A percentile compares a stretch with the other conserved stretches of the same genome.
Evolutionary conservation across 1,140 invertebrate genomes (phyloP).

Genomic region (Papilio polyxenes): DNA sequence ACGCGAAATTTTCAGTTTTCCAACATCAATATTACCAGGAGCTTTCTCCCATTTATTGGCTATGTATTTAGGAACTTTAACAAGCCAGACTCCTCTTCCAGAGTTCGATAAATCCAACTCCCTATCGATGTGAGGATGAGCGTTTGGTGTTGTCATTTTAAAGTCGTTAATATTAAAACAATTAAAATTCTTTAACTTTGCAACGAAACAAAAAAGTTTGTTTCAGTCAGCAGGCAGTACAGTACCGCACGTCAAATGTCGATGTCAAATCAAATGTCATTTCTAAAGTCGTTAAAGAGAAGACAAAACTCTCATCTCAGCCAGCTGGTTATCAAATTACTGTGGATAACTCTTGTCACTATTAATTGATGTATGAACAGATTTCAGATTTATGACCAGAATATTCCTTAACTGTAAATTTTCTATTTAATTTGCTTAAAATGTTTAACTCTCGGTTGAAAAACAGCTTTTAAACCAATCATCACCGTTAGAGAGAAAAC

Average conservation of each 20-base stretch:
- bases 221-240: not conserved
- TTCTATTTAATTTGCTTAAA: no score
- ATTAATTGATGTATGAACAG: no score
- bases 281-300: no score
- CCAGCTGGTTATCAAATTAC: no score
- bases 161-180: conserved; percentile 28
- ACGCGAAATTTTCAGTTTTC: conserved; percentile 82
- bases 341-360: no score
- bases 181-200: conserved; percentile 12
- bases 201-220: conserved; percentile 28
- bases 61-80: conserved; percentile 98
- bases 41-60: conserved; percentile 94
- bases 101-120: conserved; percentile 94
- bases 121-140: conserved; percentile 82
- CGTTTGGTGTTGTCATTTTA: conserved; percentile 60
- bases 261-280: not conserved
- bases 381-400: no score
- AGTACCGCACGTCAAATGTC: not conserved
- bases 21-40: conserved; percentile 83
- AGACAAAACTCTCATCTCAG: no score
- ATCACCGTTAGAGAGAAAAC: no score
- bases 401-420: no score
- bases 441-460: no score
- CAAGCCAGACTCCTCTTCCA: conserved; percentile 94
- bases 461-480: no score